Evolutionary conservation across 2,797 vertebrate species (phyloP).

Genomic region (Caiman crocodilus): DNA sequence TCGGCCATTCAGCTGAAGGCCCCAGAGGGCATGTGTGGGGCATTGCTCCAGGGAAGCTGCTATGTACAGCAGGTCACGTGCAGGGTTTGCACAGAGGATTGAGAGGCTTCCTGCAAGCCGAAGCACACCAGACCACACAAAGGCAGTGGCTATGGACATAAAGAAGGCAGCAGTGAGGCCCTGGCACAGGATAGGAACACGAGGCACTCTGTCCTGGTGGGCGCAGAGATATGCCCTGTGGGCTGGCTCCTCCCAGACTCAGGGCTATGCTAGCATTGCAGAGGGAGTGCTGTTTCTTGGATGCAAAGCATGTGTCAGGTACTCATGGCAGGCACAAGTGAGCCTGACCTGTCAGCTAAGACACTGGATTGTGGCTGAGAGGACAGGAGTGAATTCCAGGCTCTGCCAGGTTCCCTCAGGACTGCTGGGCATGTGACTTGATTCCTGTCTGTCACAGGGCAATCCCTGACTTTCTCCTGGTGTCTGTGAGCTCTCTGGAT

Average conservation of each 20-base stretch:
- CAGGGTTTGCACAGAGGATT: not conserved
- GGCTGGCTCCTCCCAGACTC: not conserved
- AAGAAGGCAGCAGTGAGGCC: not conserved
- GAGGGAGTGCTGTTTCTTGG: not conserved
- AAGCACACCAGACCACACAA: slow-evolving; percentile 28
- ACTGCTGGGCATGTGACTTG: not conserved
- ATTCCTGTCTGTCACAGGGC: not conserved
- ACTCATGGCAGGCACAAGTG: not conserved
- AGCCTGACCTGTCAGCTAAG: no score
- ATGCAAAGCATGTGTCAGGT: not conserved
- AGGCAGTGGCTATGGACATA: not conserved
- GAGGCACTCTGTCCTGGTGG: not conserved
- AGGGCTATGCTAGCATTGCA: not conserved
- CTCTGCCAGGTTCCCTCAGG: not conserved
- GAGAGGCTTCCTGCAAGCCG: not conserved
- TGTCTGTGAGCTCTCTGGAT: not conserved
- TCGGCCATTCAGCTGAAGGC: not conserved
- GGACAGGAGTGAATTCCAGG: not conserved
- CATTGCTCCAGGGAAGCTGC: not conserved
- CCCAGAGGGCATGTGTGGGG: not conserved
- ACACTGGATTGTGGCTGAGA: not conserved
- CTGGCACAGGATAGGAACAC: not conserved
- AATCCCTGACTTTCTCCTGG: no score
- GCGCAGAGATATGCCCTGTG: not conserved
- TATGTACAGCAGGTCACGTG: not conserved